Percentiles rank a stretch among this genome's conserved stretches.
phyloP scores from a whole-genome alignment of 2,113 vertebrate genomes.

The Malaclemys terrapin region DNA sequence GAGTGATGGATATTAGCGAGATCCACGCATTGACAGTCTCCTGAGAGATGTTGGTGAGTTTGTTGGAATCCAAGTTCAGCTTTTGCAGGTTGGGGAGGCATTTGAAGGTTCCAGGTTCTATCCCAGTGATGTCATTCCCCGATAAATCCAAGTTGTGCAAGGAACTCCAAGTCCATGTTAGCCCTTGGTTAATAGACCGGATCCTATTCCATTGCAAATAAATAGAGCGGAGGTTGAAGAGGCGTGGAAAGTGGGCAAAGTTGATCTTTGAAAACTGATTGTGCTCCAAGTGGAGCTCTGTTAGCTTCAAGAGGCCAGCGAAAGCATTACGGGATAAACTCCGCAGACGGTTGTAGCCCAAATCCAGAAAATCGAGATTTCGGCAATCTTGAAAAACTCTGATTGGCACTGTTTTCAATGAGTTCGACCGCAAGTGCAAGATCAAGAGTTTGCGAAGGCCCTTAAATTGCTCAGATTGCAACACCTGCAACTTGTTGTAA shows the following conservation, averaged over 20 bases:
- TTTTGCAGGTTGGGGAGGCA: slow-evolving; percentile 96
- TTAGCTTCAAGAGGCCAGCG: slow-evolving; percentile 93
- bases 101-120: slow-evolving; percentile 92
- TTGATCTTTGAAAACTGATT: slow-evolving; percentile 99
- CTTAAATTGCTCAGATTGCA: slow-evolving; percentile 92
- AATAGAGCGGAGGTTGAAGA: slow-evolving; percentile 94
- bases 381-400: slow-evolving; percentile 96
- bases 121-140: slow-evolving; percentile 91
- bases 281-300: slow-evolving; percentile 96
- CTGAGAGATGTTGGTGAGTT: slow-evolving; percentile 95
- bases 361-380: slow-evolving; percentile 95
- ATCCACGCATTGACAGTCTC: slow-evolving; percentile 93
- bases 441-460: slow-evolving; percentile 94
- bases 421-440: slow-evolving; percentile 95
- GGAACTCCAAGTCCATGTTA: slow-evolving; percentile 97
- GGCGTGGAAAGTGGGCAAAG: slow-evolving; percentile 95
- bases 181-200: slow-evolving; percentile 90
- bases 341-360: slow-evolving; percentile 96
- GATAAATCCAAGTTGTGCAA: slow-evolving; percentile 98
- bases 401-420: slow-evolving; percentile 91
- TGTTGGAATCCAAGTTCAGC: slow-evolving; percentile 97
- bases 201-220: slow-evolving; percentile 98
- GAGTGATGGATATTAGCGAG: slow-evolving; percentile 94
- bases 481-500: slow-evolving; percentile 94
- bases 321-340: slow-evolving; percentile 95